phyloP scores from a whole-genome alignment of 2,888 invertebrate genomes.

The Chalcis sispes region DNA sequence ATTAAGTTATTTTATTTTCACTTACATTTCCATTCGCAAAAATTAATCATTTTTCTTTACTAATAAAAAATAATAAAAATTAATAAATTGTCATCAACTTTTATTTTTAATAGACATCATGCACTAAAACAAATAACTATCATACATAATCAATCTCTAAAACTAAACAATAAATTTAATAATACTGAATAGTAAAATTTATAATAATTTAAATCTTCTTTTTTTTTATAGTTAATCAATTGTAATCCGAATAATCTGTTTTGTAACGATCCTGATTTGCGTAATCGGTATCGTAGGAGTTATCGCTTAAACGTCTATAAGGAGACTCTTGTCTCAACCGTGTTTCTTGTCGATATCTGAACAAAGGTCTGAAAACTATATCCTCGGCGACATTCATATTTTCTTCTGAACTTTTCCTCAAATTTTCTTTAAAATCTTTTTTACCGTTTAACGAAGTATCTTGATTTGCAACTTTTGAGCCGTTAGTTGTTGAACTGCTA shows the following conservation, averaged over 20 bases:
- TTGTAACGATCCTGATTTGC: slow-evolving; percentile 41
- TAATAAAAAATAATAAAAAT: too few relatives aligned
- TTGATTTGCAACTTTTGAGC: neutral
- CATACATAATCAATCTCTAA: too few relatives aligned
- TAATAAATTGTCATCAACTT: too few relatives aligned
- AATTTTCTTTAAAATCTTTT: neutral
- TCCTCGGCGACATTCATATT: slow-evolving; percentile 72
- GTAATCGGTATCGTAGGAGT: slow-evolving; percentile 38
- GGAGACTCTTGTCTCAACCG: slow-evolving; percentile 55
- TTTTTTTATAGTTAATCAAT: neutral
- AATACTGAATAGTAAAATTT: neutral
- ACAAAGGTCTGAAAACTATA: slow-evolving; percentile 72
- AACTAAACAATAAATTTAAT: too few relatives aligned
- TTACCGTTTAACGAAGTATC: neutral
- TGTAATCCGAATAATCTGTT: slow-evolving; percentile 21
- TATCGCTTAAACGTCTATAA: slow-evolving; percentile 6
- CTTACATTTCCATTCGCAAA: too few relatives aligned
- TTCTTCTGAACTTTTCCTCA: slow-evolving; percentile 42
- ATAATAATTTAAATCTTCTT: neutral
- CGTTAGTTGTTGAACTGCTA: neutral
- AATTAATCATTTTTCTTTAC: too few relatives aligned
- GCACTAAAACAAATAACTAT: too few relatives aligned
- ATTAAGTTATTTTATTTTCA: too few relatives aligned
- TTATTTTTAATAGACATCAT: too few relatives aligned
- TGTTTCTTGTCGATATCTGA: slow-evolving; percentile 69